A percentile compares a stretch with the other conserved stretches of the same genome.
Conservation (phyloP, 2,113 vertebrate genomes). For the Nerophis ophidion region DNA sequence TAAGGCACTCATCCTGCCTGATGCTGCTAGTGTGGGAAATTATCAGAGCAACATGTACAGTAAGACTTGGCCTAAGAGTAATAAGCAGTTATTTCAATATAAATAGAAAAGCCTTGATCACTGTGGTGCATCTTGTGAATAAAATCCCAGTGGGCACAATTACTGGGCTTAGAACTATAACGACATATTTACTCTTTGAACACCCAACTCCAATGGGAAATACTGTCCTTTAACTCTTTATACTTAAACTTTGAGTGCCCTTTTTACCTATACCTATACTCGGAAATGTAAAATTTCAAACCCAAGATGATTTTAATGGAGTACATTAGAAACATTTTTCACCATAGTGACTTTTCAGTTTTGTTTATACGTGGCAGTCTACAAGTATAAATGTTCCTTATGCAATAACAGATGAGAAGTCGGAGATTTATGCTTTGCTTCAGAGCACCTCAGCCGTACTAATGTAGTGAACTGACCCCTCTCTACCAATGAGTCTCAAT, state of each 20-base stretch:
- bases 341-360: background rate
- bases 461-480: background rate
- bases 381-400: background rate
- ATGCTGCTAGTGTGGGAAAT: constrained; percentile 36
- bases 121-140: constrained; percentile 28
- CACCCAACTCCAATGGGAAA: constrained; percentile 28
- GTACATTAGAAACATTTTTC: background rate
- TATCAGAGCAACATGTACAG: constrained; percentile 41
- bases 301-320: no score
- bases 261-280: no score
- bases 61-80: constrained; percentile 32
- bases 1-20: constrained; percentile 43
- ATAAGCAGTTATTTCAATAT: constrained; percentile 42
- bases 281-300: no score
- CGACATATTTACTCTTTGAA: constrained; percentile 41
- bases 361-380: background rate
- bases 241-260: no score
- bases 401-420: background rate
- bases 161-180: constrained; percentile 36
- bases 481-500: background rate
- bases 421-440: background rate
- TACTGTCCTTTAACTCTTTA: background rate
- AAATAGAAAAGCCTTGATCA: constrained; percentile 35
- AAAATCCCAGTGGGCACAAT: constrained; percentile 50
- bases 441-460: background rate